phyloP scores from a whole-genome alignment of 2,797 vertebrate genomes.

The Myripristis jacobus region DNA sequence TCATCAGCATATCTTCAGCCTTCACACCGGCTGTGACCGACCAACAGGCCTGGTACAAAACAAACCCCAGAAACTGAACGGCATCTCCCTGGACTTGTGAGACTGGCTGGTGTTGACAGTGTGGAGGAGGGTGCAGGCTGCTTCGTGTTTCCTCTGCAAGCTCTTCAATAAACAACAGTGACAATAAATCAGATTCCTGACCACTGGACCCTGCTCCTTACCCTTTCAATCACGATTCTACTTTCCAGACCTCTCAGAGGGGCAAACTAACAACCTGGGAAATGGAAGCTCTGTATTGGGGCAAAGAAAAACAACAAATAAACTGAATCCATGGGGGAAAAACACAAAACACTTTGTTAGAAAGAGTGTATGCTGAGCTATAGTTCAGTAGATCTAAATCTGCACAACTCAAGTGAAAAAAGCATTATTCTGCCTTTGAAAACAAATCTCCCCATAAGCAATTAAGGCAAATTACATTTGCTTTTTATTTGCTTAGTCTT shows the following conservation, averaged over 20 bases:
- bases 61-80: slow-evolving; percentile 38
- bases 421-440: no score
- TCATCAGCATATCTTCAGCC: slow-evolving; percentile 23
- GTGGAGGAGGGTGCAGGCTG: slow-evolving; percentile 21
- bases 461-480: no score
- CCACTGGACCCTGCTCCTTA: slow-evolving; percentile 9
- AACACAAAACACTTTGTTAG: background rate
- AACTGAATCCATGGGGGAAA: background rate
- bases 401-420: no score
- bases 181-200: slow-evolving; percentile 36
- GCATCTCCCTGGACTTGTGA: slow-evolving; percentile 41
- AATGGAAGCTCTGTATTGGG: no score
- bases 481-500: no score
- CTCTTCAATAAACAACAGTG: slow-evolving; percentile 38
- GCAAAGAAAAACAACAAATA: background rate
- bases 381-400: no score
- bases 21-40: slow-evolving; percentile 41
- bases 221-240: slow-evolving; percentile 22
- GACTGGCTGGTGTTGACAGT: slow-evolving; percentile 42
- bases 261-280: background rate
- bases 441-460: no score
- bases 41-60: slow-evolving; percentile 44
- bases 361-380: background rate
- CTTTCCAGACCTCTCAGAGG: slow-evolving; percentile 16
- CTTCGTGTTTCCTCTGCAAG: slow-evolving; percentile 29